A percentile compares a stretch with the other conserved stretches of the same genome.
Evolutionary conservation across 2,797 vertebrate species (phyloP).

Genomic region (Chelonia mydas): DNA sequence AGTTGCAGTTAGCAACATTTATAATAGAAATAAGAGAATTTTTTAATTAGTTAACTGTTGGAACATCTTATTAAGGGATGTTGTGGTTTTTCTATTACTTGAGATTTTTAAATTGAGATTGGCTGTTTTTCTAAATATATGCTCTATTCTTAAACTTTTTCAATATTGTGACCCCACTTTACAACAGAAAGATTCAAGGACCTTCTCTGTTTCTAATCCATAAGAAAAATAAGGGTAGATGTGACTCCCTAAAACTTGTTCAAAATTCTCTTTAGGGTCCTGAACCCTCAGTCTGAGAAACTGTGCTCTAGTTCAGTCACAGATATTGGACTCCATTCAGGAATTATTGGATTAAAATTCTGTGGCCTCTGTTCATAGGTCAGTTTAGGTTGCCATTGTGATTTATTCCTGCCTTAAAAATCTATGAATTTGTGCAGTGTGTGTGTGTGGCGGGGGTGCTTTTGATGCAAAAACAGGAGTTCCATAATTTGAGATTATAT

Average conservation of each 20-base stretch:
- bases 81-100: not conserved
- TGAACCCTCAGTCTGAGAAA: not conserved
- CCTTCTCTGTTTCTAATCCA: not conserved
- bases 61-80: not conserved
- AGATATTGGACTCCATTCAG: not conserved
- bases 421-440: not conserved
- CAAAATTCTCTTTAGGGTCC: not conserved
- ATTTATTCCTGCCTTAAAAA: not conserved
- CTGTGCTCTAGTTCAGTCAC: not conserved
- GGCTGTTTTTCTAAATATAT: not conserved
- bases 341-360: not conserved
- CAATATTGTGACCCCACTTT: not conserved
- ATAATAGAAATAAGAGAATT: not conserved
- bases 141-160: not conserved
- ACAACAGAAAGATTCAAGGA: not conserved
- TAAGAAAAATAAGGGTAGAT: rapidly evolving
- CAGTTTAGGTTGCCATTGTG: not conserved
- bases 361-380: not conserved
- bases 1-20: not conserved
- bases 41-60: not conserved
- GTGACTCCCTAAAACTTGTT: not conserved
- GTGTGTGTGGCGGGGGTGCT: not conserved
- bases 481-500: not conserved
- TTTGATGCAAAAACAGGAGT: not conserved
- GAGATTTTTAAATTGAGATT: not conserved